Base-by-base conservation (phyloP, 53 echinoderm and acorn worm genomes). In the Temnopleurus reevesii region DNA sequence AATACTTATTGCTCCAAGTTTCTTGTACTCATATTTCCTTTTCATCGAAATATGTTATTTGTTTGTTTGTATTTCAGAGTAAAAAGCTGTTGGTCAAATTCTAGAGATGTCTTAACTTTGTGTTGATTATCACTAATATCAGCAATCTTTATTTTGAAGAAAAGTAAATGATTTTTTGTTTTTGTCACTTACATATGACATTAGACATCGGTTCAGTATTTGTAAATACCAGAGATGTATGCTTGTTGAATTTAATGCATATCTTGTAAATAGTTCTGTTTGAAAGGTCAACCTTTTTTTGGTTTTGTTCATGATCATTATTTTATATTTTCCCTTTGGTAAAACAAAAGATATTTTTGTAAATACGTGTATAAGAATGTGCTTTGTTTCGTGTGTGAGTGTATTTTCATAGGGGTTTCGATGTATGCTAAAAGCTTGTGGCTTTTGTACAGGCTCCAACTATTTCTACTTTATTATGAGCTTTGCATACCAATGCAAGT, bases 211-310 rank as follows among this genome's bases (percentile, higher is more conserved):
- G n/a, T n/a, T 59, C 83, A 83, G 83, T 83, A 83, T 83, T 83
- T 83, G 83, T 83, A 83, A 33, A 83, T 83, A 83, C 5, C 47
- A 80, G 80, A 80, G 71, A 38, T 71, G 71, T 71, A 71, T 71
- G 71, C 71, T 71, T 71, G 21, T 71, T 71, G 41, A 36, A 38
- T 71, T 71, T 23, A 27, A 71, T 71, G 41, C 71, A n/a, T 71
- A 71, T 71, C 71, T 38, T 71, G 71, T 71, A 71, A 38, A 71
- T 71, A 71, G 21, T 41, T 41, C 23, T 23, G 7, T 71, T 71
- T 71, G 36, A 21, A 38, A 71, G 71, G 41, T 71, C 41, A 21
- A 10, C 41, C 36, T 9, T 36, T n/a, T 27, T 71, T 71, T 41
- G n/a, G 38, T 38, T 36, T 21, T 71, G 43, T 41, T 71, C 36